These are phyloP conservation scores for Rutpela maculata DNA, from an alignment of 2,888 invertebrate species.

Conservation along the genomic window DNA sequence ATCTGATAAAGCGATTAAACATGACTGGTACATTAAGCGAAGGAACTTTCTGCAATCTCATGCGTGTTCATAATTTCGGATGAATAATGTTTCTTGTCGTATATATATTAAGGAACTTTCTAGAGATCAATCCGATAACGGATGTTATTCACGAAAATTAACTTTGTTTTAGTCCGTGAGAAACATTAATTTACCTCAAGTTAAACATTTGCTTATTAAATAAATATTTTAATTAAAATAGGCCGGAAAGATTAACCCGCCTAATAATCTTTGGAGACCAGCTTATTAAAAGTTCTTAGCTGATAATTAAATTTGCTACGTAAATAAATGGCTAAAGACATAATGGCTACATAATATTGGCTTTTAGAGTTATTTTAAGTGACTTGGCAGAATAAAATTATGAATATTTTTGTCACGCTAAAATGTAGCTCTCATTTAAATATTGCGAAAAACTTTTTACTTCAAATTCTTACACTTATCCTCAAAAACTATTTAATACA, in stretches of 20 bases:
- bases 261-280: slow-evolving; percentile 2
- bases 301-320: neutral
- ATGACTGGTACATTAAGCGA: slow-evolving; percentile 60
- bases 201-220: slow-evolving; percentile 29
- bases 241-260: neutral
- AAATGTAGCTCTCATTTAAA: too few relatives aligned
- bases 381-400: too few relatives aligned
- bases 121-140: slow-evolving; percentile 44
- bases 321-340: neutral
- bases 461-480: too few relatives aligned
- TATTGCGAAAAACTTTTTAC: too few relatives aligned
- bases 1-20: slow-evolving; percentile 64
- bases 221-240: slow-evolving; percentile 28
- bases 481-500: too few relatives aligned
- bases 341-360: neutral
- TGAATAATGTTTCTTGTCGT: slow-evolving; percentile 56
- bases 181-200: slow-evolving; percentile 41
- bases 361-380: too few relatives aligned
- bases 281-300: neutral
- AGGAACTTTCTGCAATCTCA: slow-evolving; percentile 60
- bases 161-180: slow-evolving; percentile 44
- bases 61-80: slow-evolving; percentile 57
- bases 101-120: slow-evolving; percentile 43
- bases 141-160: slow-evolving; percentile 46
- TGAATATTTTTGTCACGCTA: too few relatives aligned